A percentile compares a stretch with the other conserved stretches of the same genome.
These are phyloP conservation scores for Caenorhabditis plicata DNA, from an alignment of 2,888 invertebrate genomes.

Conservation along the genomic window DNA sequence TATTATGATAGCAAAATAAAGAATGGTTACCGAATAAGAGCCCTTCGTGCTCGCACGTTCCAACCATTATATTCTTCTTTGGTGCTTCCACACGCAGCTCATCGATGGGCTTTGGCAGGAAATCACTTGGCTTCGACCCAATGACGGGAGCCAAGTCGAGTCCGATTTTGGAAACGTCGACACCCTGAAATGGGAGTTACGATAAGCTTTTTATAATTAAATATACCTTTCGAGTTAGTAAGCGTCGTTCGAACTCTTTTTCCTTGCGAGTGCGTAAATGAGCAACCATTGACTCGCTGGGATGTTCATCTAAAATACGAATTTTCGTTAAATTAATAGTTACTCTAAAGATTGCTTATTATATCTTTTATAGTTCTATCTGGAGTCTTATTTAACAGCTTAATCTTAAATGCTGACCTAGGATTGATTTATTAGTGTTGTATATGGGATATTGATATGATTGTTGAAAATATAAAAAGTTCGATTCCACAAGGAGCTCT, in stretches of 20 bases:
- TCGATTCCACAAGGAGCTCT: too few species aligned
- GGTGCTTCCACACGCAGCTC: constrained; percentile 52
- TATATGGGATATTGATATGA: too few species aligned
- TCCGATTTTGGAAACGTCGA: constrained; percentile 51
- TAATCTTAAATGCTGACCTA: too few species aligned
- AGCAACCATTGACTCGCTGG: constrained; percentile 40
- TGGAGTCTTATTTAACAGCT: too few species aligned
- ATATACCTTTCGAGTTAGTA: constrained; percentile 42
- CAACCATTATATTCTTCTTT: constrained; percentile 47
- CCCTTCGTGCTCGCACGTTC: constrained; percentile 52
- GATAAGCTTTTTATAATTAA: too few species aligned
- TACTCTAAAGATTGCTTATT: too few species aligned
- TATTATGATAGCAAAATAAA: background rate
- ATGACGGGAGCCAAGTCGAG: constrained; percentile 46
- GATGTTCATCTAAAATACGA: constrained; percentile 23
- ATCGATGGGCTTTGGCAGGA: constrained; percentile 46
- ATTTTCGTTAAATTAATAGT: too few species aligned
- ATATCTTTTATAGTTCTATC: too few species aligned
- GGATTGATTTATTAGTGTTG: too few species aligned
- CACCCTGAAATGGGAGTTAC: too few species aligned
- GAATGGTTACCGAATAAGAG: constrained; percentile 42
- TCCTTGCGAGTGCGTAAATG: constrained; percentile 40
- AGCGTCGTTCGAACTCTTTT: constrained; percentile 43
- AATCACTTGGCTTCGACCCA: constrained; percentile 41
- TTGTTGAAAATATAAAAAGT: too few species aligned